These are phyloP conservation scores for Syrista parreyssii DNA, from an alignment of 2,888 invertebrate species.

Conservation along the genomic window DNA sequence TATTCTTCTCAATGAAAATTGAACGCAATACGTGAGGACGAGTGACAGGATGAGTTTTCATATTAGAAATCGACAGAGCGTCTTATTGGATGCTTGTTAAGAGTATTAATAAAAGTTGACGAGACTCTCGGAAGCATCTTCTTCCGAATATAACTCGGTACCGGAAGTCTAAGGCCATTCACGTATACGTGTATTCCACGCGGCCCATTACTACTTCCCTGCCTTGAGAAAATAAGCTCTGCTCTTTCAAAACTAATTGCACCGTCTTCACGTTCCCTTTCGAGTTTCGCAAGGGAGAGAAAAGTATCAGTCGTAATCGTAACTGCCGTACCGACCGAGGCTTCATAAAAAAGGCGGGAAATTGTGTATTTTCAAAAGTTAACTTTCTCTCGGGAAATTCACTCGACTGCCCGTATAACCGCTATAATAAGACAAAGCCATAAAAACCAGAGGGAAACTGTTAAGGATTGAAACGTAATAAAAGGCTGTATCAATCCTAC, in stretches of 20 bases:
- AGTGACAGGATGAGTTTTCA: neutral
- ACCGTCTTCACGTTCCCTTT: neutral
- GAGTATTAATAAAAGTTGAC: neutral
- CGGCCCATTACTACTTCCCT: neutral
- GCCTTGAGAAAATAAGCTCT: neutral
- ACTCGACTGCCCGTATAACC: neutral
- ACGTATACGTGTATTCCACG: neutral
- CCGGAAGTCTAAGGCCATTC: neutral
- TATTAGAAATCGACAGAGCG: neutral
- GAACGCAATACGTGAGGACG: neutral
- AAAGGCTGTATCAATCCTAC: neutral
- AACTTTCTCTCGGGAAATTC: neutral
- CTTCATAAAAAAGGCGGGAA: neutral
- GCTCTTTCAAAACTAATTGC: neutral
- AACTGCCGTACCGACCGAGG: no score
- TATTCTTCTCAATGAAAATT: neutral
- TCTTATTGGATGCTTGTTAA: neutral
- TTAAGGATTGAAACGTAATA: neutral
- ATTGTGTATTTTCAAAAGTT: neutral
- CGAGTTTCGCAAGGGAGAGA: neutral
- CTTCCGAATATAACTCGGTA: neutral
- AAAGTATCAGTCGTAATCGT: neutral
- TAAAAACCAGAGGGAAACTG: neutral
- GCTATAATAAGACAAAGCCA: neutral
- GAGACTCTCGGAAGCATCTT: neutral